Evolutionary conservation across 2,113 vertebrate species (phyloP).

Genomic region (Dromiciops gliroides): DNA sequence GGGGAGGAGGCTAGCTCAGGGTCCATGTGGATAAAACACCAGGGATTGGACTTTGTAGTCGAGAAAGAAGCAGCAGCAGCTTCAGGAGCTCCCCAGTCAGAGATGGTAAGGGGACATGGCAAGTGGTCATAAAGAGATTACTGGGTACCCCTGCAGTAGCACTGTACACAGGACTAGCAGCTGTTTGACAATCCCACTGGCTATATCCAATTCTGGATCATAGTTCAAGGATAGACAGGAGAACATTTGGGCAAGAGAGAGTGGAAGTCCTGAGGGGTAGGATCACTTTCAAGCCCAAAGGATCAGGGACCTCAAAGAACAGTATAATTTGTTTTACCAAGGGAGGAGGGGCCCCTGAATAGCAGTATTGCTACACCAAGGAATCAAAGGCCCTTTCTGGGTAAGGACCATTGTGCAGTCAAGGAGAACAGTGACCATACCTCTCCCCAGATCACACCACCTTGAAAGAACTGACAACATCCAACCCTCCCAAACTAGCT

Average conservation of each 20-base stretch:
- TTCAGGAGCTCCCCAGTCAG: background rate
- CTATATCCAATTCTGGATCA: background rate
- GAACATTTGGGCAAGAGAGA: background rate
- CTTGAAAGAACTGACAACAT: background rate
- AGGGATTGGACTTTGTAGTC: background rate
- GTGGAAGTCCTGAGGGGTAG: background rate
- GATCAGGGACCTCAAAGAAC: background rate
- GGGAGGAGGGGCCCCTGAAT: background rate
- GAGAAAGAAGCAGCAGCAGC: background rate
- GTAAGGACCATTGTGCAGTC: background rate
- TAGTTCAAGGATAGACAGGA: background rate
- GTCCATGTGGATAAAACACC: background rate
- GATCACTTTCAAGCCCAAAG: background rate
- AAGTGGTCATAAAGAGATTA: background rate
- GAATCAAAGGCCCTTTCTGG: background rate
- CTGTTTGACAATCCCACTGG: background rate
- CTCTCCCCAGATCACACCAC: background rate
- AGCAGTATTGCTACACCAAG: background rate
- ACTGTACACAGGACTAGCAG: background rate
- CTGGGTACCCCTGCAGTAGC: too few species aligned
- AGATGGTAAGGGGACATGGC: background rate
- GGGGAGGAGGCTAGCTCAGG: background rate
- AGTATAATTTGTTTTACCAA: background rate
- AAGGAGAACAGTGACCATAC: background rate
- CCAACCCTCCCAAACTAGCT: background rate